Conservation (phyloP, 2,113 vertebrate species). For the Brienomyrus brachyistius region DNA sequence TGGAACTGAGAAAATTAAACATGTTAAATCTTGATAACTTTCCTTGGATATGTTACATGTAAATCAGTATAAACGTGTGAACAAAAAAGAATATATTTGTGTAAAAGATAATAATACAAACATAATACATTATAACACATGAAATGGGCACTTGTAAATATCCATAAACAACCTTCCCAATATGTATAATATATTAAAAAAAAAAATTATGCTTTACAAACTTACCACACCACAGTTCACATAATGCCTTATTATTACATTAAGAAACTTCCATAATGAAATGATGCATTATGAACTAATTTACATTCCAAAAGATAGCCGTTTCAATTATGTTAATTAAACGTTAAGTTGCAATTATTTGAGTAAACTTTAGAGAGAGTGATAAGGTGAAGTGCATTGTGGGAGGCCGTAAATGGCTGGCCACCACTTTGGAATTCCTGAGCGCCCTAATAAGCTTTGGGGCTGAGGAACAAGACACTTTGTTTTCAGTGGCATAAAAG, state of each 20-base stretch:
- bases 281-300: background rate
- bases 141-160: background rate
- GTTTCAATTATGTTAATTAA: background rate
- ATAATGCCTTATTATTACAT: background rate
- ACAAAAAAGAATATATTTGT: background rate
- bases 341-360: background rate
- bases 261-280: background rate
- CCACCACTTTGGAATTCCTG: background rate
- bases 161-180: background rate
- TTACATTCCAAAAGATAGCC: slow-evolving; percentile 2
- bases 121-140: background rate
- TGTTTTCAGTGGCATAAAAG: background rate
- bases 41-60: background rate
- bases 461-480: background rate
- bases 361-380: background rate
- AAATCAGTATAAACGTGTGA: background rate
- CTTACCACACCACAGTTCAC: background rate
- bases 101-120: background rate
- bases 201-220: background rate
- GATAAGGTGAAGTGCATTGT: background rate
- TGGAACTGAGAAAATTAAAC: background rate
- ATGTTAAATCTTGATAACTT: background rate
- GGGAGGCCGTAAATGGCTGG: background rate
- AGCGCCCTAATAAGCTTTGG: background rate
- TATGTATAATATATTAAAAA: background rate